These are phyloP conservation scores for Tinea trinotella DNA, from an alignment of 2,888 invertebrate species.

Conservation along the genomic window DNA sequence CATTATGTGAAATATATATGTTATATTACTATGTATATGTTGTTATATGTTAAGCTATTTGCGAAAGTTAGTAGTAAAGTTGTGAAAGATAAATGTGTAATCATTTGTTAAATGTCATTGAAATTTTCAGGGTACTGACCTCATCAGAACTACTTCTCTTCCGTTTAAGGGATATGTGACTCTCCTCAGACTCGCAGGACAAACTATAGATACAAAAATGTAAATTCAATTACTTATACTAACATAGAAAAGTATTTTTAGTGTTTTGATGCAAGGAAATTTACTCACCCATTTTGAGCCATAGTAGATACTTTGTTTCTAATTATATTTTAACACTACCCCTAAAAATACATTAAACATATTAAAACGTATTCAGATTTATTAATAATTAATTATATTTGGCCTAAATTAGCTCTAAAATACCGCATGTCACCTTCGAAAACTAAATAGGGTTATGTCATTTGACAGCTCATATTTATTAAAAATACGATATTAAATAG, in stretches of 20 bases:
- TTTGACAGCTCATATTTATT: slow-evolving; percentile 29
- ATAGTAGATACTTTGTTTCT: slow-evolving; percentile 35
- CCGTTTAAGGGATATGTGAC: slow-evolving; percentile 51
- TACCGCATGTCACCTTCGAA: slow-evolving; percentile 68
- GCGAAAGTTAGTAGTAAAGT: too few species aligned
- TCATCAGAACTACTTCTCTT: slow-evolving; percentile 62
- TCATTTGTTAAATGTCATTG: neutral
- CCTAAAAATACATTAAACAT: slow-evolving; percentile 1
- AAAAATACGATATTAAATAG: neutral
- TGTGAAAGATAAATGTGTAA: too few species aligned
- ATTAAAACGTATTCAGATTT: slow-evolving; percentile 1
- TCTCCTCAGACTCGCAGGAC: slow-evolving; percentile 50
- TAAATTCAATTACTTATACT: neutral
- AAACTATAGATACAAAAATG: slow-evolving; percentile 29
- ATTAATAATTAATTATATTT: neutral
- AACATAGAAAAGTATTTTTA: neutral
- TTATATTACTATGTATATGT: too few species aligned
- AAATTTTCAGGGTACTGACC: slow-evolving; percentile 35
- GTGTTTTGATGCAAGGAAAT: slow-evolving; percentile 23
- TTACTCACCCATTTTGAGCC: slow-evolving; percentile 64
- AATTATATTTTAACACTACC: neutral
- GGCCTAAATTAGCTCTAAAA: slow-evolving; percentile 42
- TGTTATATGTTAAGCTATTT: too few species aligned
- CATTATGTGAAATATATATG: too few species aligned
- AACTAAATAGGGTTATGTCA: slow-evolving; percentile 71